Percentiles rank a stretch among this genome's conserved stretches.
phyloP scores from a whole-genome alignment of 2,888 invertebrate species.

The Troglohyphantes excavatus region DNA sequence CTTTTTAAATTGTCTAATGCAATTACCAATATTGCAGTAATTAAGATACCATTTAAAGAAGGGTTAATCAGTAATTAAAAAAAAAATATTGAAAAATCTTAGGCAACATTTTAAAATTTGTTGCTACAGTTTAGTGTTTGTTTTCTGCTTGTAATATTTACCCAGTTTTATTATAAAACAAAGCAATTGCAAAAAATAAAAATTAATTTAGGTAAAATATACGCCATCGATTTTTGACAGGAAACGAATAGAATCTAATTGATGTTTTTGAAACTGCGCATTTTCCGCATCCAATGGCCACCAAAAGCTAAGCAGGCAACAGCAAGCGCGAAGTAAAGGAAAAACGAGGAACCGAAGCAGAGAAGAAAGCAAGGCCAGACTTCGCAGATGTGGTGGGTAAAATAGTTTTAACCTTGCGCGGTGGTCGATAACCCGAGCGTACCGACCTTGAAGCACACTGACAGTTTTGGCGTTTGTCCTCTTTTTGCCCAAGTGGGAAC shows the following conservation, averaged over 20 bases:
- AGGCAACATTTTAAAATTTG: too few species aligned
- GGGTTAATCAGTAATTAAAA: too few species aligned
- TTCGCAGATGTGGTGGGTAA: conserved; percentile 43
- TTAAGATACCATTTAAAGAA: too few species aligned
- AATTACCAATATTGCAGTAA: too few species aligned
- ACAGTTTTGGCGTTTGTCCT: conserved; percentile 33
- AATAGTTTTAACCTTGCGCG: conserved; percentile 64
- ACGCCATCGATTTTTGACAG: background rate
- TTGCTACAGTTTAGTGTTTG: background rate
- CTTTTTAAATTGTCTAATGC: too few species aligned
- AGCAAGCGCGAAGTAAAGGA: background rate
- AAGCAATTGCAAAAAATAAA: too few species aligned
- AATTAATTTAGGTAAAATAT: too few species aligned
- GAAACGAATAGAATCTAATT: background rate
- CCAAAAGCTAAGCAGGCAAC: too few species aligned
- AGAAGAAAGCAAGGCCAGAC: conserved; percentile 35
- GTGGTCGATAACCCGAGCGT: conserved; percentile 71
- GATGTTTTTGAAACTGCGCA: background rate
- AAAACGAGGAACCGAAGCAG: background rate
- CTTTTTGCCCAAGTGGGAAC: conserved; percentile 27
- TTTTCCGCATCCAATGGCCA: background rate
- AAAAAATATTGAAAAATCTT: too few species aligned
- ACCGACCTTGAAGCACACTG: conserved; percentile 68
- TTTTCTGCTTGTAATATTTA: background rate
- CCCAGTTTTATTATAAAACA: too few species aligned